A percentile compares a stretch with the other conserved stretches of the same genome.
Conservation (phyloP, 1,140 invertebrate species). For the Dreissena rostriformis region DNA sequence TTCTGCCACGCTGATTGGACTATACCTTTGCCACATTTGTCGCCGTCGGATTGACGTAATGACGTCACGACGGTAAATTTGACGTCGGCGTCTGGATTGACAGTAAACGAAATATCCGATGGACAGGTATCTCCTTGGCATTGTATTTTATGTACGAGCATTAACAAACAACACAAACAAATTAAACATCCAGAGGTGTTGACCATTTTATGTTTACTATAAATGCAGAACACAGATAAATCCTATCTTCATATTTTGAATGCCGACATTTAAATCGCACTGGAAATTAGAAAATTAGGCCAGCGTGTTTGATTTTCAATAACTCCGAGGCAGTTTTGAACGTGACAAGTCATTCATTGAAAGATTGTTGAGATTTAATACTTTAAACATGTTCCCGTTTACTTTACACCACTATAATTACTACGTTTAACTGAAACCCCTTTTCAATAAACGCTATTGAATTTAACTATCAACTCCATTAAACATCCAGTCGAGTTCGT, state of each 20-base stretch:
- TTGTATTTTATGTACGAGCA: neutral
- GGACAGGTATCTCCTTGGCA: neutral
- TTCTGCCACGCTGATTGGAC: conserved; percentile 3
- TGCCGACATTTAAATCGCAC: neutral
- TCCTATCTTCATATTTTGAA: neutral
- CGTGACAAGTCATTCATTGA: too few species aligned
- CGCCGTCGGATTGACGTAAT: neutral
- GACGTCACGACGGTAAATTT: conserved; percentile 40
- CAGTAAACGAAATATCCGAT: neutral
- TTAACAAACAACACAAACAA: neutral
- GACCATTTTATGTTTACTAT: neutral
- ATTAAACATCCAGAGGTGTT: neutral
- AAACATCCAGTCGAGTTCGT: too few species aligned
- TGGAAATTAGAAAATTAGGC: neutral
- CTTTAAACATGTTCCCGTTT: too few species aligned
- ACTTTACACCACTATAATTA: too few species aligned
- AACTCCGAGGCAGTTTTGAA: too few species aligned
- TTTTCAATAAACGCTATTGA: too few species aligned
- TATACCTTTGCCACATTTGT: conserved; percentile 21
- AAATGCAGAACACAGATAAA: neutral
- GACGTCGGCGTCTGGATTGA: conserved; percentile 40
- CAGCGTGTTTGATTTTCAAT: too few species aligned
- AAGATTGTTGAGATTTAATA: too few species aligned
- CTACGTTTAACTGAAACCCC: too few species aligned
- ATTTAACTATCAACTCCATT: too few species aligned